These are phyloP conservation scores for Girardinus metallicus DNA, from an alignment of 2,797 vertebrate species.

Conservation along the genomic window DNA sequence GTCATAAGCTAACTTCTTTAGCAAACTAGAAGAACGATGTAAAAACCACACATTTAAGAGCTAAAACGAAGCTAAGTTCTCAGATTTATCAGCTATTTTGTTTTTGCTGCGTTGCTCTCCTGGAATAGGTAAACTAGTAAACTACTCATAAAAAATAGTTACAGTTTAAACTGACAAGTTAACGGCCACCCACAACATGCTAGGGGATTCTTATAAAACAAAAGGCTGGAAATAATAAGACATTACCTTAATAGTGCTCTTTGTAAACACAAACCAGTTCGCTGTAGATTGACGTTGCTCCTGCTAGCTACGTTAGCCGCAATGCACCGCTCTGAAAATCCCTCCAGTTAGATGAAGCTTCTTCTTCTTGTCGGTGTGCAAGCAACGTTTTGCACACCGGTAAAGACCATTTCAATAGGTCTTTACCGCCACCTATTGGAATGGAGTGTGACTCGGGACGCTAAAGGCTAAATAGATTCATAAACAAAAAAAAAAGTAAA, in stretches of 20 bases:
- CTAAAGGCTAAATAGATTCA: no score
- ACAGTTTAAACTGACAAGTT: not conserved
- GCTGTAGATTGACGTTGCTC: not conserved
- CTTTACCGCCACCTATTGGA: not conserved
- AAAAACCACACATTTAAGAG: not conserved
- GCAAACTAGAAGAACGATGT: not conserved
- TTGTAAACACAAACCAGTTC: not conserved
- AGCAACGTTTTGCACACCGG: not conserved
- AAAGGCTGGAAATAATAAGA: not conserved
- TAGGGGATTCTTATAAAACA: not conserved
- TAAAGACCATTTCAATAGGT: no score
- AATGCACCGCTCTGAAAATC: conserved; percentile 24
- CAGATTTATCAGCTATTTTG: not conserved
- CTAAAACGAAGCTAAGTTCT: not conserved
- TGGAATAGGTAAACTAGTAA: not conserved
- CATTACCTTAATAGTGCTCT: conserved; percentile 31
- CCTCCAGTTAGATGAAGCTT: conserved; percentile 53
- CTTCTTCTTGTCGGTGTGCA: not conserved
- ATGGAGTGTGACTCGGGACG: not conserved
- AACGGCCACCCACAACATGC: not conserved
- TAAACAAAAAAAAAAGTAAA: no score
- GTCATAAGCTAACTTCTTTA: not conserved
- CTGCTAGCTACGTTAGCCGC: conserved; percentile 23
- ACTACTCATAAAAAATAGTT: not conserved
- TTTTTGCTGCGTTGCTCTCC: not conserved